Percentiles rank a stretch among this genome's conserved stretches.
Evolutionary conservation across 2,888 invertebrate genomes (phyloP).

Genomic region (Azorinus chamasolen): DNA sequence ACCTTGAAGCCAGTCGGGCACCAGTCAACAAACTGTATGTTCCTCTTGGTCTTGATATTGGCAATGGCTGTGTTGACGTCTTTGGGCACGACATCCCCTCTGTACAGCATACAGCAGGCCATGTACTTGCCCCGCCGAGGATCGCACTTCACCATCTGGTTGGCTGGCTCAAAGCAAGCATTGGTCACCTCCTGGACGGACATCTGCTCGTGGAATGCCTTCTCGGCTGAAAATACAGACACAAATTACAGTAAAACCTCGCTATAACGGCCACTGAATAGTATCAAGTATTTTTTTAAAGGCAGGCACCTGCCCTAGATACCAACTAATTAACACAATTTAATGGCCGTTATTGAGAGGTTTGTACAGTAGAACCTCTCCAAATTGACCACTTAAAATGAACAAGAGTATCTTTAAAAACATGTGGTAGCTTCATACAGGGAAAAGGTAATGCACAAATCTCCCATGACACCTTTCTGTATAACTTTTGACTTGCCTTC

Average conservation of each 20-base stretch:
- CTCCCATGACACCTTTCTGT: no score
- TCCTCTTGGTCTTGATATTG: constrained; percentile 96
- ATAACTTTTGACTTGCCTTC: no score
- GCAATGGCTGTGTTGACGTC: constrained; percentile 84
- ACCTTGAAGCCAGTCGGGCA: constrained; percentile 91
- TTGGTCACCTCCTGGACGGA: constrained; percentile 83
- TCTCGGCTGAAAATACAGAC: constrained; percentile 92
- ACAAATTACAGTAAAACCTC: no score
- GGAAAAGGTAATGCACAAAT: no score
- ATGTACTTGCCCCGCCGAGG: constrained; percentile 87
- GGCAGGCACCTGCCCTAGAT: no score
- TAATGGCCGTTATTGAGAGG: no score
- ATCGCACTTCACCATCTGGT: constrained; percentile 86
- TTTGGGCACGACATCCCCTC: constrained; percentile 86
- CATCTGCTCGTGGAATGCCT: constrained; percentile 96
- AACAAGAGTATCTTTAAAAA: no score
- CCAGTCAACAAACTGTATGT: constrained; percentile 89
- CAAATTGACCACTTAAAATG: no score
- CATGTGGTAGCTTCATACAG: no score
- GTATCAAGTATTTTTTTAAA: not conserved
- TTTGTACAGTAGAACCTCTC: no score
- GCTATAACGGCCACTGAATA: not conserved
- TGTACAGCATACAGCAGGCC: constrained; percentile 87
- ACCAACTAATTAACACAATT: no score
- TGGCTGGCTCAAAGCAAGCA: constrained; percentile 83